Base-by-base conservation (phyloP, 2,113 vertebrate species). In the Heterotilapia buettikoferi region DNA sequence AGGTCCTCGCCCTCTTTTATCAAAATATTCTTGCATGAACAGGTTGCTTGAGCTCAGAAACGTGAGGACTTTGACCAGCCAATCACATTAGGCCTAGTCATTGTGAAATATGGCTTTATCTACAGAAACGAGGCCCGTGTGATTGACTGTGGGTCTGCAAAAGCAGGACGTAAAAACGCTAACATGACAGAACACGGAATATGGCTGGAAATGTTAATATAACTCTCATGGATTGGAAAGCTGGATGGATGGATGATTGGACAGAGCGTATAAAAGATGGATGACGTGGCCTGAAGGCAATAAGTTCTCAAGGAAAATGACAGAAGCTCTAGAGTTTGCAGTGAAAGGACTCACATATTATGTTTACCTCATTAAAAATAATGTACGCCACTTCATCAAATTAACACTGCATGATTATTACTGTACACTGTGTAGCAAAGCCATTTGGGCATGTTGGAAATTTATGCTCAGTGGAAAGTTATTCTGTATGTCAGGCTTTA, bases 11-110 rank as follows among this genome's bases (percentile, higher is more conserved):
- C 86, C 66, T 19, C 79, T 92, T 91, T 90, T n/a, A 87, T 90
- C 87, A 81, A 63, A 80, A 86, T 82, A 83, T 80, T 43, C 86
- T 79, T 66, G 50, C 52, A 14, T 45, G 84, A 92, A 83, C 89
- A 90, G 84, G 86, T 92, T 88, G 57, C 24, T 71, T 76, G 84
- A 87, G 91, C 83, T 80, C 43, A 78, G 84, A 86, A 88, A 87
- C 40, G 40, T 31, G 21, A 83, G 78, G 26, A 52, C 86, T 91
- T 93, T 93, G 91, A 94, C 93, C 90, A 90, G 80, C 90, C 91
- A 92, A 84, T 92, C 83, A 84, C 83, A 84, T 86, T 89, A 90
- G 82, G 40, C 79, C 57, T 63, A 80, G 85, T 18, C 50, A 14
- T 5, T 63, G 43, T 88, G 88, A 92, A 88, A 63, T 84, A 87